Conservation (phyloP, 2,888 invertebrate genomes). For the Idaea dimidiata region DNA sequence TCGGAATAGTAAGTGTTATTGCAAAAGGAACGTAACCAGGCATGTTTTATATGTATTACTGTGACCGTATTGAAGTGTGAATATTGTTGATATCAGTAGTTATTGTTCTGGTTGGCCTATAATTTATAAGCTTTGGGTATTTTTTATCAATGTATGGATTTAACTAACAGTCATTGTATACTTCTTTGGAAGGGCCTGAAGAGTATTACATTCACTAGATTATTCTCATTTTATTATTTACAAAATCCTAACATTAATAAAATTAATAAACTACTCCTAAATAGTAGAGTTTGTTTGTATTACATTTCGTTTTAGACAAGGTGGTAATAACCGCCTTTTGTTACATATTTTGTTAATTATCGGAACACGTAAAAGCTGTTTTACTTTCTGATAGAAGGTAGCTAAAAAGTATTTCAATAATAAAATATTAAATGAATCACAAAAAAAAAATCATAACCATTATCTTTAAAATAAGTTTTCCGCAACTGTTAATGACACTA, state of each 20-base stretch:
- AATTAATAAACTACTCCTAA: no score
- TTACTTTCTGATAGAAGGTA: not conserved
- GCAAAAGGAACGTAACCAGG: not conserved
- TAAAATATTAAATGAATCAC: not conserved
- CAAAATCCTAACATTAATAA: no score
- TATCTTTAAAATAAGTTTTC: not conserved
- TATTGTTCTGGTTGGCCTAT: not conserved
- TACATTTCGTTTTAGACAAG: no score
- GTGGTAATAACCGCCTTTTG: no score
- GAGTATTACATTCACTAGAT: no score
- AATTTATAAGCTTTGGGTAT: no score
- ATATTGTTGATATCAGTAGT: not conserved
- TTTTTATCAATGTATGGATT: no score
- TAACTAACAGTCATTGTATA: no score
- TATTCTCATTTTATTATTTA: no score
- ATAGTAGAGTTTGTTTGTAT: no score
- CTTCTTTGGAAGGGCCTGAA: no score
- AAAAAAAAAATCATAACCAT: not conserved
- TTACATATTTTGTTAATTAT: not conserved
- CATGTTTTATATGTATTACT: not conserved
- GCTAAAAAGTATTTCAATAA: not conserved
- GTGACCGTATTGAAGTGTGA: not conserved
- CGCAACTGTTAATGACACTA: not conserved
- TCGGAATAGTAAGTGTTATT: not conserved
- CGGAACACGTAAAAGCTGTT: not conserved